Evolutionary conservation across 2,888 invertebrate species (phyloP).

Genomic region (Pachliopta kotzebuea): DNA sequence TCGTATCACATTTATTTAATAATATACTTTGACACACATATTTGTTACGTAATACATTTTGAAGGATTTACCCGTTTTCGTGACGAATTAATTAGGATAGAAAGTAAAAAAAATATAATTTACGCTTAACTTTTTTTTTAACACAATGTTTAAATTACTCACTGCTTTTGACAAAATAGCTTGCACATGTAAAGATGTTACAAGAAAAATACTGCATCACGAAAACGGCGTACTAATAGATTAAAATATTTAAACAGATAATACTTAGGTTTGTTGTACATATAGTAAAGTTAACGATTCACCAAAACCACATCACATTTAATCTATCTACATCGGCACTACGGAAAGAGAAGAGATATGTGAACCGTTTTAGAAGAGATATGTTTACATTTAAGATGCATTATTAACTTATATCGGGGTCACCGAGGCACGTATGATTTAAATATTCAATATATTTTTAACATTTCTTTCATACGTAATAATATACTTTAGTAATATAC

Average conservation of each 20-base stretch:
- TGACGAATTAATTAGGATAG: constrained; percentile 37
- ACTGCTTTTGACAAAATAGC: no score
- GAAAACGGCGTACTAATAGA: constrained; percentile 23
- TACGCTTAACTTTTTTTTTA: no score
- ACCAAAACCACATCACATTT: constrained; percentile 53
- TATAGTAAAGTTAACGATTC: constrained; percentile 32
- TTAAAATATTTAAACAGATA: constrained; percentile 23
- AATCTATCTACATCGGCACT: constrained; percentile 1
- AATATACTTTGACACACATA: constrained; percentile 79
- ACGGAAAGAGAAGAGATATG: constrained; percentile 6
- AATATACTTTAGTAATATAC: constrained; percentile 59
- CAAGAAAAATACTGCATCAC: constrained; percentile 15
- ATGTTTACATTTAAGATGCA: constrained; percentile 12
- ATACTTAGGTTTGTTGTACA: constrained; percentile 22
- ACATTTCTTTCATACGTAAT: constrained; percentile 60
- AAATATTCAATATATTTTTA: constrained; percentile 54
- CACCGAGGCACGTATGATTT: constrained; percentile 68
- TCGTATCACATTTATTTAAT: constrained; percentile 80
- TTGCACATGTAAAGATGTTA: no score
- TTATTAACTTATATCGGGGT: constrained; percentile 33
- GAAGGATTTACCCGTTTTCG: constrained; percentile 56
- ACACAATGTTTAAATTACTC: no score
- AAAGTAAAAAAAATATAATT: no score
- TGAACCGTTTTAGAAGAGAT: constrained; percentile 17
- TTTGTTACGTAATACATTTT: constrained; percentile 71